Evolutionary conservation across 1,140 invertebrate species (phyloP), one percentile per base, ranked within the genome.

Genomic region (Hyles euphorbiae): DNA sequence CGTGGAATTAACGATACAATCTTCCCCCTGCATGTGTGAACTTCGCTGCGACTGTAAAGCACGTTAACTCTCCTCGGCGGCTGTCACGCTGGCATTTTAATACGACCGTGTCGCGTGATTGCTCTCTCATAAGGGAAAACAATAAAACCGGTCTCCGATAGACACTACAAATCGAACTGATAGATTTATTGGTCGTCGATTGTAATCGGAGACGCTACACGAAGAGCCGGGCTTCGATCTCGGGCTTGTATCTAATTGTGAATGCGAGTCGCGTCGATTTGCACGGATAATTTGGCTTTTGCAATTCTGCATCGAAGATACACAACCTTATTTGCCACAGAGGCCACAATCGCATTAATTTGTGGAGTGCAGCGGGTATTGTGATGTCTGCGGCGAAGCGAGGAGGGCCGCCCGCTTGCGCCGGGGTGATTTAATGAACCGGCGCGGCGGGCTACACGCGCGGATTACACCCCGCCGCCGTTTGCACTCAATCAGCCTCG

Each of bases 401-500:
- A 34, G 59, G 43, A 55, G 62, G 65, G 53, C 44, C 48, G 55
- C 47, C 63, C 63, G 47, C 62, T 47, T 49, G 54, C 59, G 65
- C 58, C 46, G 76, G 59, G 76, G 79, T 76, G 82, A 83, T 83
- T 85, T 87, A 87, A 87, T 87, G 81, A 87, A 83, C 78, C 81
- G 79, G 76, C 75, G 79, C 80, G 81, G 76, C 74, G 79, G 79
- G 75, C 75, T 79, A 83, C 81, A 80, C 67, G 73, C 76, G 75
- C 64, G 82, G 82, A 85, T 85, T 83, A 79, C 80, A 79, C 80
- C 83, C 81, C 78, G 70, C 77, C 63, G 70, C 60, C 78, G 78
- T 84, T 87, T 80, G 85, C 85, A 88, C 83, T 88, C 85, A 88
- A 88, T 88, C 85, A 87, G 80, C 70, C 82, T 78, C 74, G 78